phyloP scores from a whole-genome alignment of 2,888 invertebrate genomes.

The Nephrotoma guestfalica region DNA sequence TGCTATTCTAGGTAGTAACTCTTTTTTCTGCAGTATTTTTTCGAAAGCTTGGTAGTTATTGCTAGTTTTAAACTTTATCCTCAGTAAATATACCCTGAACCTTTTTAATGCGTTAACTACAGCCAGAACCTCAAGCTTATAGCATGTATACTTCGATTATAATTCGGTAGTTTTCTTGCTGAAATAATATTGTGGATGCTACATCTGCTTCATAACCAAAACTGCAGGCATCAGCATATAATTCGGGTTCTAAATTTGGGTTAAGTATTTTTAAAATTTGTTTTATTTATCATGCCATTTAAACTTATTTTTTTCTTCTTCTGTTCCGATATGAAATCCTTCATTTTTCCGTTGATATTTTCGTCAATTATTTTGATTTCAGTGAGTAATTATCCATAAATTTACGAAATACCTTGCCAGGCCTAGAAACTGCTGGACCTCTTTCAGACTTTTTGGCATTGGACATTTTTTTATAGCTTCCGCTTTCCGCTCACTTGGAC shows the following conservation, averaged over 20 bases:
- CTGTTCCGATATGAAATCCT: not conserved
- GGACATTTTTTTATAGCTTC: not conserved
- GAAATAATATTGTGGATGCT: no score
- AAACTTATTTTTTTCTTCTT: not conserved
- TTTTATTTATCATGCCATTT: not conserved
- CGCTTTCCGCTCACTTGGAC: not conserved
- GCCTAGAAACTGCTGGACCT: not conserved
- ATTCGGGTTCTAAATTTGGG: not conserved
- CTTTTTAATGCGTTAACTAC: slow-evolving; percentile 17
- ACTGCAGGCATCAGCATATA: slow-evolving; percentile 12
- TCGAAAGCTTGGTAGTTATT: slow-evolving; percentile 13
- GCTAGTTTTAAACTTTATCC: slow-evolving; percentile 14
- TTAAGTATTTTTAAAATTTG: not conserved
- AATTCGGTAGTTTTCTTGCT: not conserved
- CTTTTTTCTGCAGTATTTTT: slow-evolving; percentile 16
- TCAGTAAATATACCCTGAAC: slow-evolving; percentile 12
- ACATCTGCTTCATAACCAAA: slow-evolving; percentile 17
- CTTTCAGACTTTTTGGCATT: not conserved
- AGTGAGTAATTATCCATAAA: not conserved
- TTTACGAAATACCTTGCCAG: not conserved
- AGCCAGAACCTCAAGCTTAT: slow-evolving; percentile 19
- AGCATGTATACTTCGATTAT: not conserved
- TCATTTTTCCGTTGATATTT: not conserved
- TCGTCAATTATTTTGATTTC: not conserved
- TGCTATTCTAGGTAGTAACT: slow-evolving; percentile 17